Evolutionary conservation across 2,113 vertebrate genomes (phyloP).

Genomic region (Sisor rabdophorus): DNA sequence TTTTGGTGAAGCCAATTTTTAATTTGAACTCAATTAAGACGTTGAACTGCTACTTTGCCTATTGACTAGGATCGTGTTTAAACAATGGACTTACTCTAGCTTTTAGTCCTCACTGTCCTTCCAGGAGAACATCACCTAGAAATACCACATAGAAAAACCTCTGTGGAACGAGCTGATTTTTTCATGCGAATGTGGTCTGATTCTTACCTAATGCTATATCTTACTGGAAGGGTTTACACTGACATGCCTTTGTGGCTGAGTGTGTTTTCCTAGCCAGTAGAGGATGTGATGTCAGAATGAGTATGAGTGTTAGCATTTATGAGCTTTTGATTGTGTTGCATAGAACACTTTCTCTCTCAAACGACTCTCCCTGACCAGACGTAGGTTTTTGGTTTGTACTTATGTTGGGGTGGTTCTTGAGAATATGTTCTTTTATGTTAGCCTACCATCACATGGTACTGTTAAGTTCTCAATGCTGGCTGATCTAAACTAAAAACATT

Average conservation of each 20-base stretch:
- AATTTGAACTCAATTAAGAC: slow-evolving; percentile 54
- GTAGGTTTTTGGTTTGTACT: neutral
- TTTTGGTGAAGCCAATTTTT: slow-evolving; percentile 44
- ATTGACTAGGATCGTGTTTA: too few relatives aligned
- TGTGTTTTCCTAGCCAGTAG: neutral
- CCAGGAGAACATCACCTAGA: neutral
- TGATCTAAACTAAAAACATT: neutral
- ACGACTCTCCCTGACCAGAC: neutral
- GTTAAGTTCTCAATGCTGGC: neutral
- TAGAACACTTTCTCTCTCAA: neutral
- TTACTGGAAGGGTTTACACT: neutral
- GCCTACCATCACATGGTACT: neutral
- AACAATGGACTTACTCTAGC: too few relatives aligned
- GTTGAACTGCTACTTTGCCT: slow-evolving; percentile 53
- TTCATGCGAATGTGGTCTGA: too few relatives aligned
- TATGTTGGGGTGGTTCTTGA: slow-evolving; percentile 1
- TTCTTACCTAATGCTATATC: neutral
- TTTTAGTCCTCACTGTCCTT: neutral
- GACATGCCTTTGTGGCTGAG: neutral
- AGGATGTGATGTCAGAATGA: neutral
- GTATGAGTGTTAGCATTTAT: neutral
- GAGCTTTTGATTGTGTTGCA: neutral
- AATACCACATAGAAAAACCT: too few relatives aligned
- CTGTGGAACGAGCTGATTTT: neutral
- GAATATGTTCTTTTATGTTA: neutral